phyloP scores from a whole-genome alignment of 2,888 invertebrate genomes.

The Microdon myrmicae region DNA sequence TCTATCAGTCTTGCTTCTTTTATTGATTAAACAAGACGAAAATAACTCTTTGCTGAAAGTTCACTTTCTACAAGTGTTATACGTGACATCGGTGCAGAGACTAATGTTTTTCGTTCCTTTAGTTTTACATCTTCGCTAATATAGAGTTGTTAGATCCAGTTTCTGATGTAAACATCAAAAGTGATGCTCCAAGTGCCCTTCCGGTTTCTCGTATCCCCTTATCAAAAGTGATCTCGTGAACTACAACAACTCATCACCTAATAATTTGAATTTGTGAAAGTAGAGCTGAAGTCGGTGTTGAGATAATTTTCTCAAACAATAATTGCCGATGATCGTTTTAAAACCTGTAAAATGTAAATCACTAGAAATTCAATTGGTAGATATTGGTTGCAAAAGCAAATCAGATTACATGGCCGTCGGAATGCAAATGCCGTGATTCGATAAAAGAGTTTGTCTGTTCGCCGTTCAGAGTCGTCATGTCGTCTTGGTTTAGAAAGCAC shows the following conservation, averaged over 20 bases:
- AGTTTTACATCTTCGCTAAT: no score
- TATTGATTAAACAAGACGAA: constrained; percentile 50
- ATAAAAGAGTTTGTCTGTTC: constrained; percentile 20
- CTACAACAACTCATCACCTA: constrained; percentile 7
- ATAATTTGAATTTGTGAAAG: constrained; percentile 52
- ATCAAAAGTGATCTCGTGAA: constrained; percentile 2
- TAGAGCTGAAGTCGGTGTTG: constrained; percentile 34
- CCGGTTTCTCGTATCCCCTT: constrained; percentile 9
- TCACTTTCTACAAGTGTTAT: constrained; percentile 34
- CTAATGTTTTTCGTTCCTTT: no score
- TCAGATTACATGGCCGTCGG: constrained; percentile 1
- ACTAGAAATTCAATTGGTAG: constrained; percentile 43
- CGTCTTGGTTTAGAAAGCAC: constrained; percentile 56
- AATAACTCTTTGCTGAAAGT: constrained; percentile 26
- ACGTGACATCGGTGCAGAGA: constrained; percentile 18
- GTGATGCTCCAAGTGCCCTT: constrained; percentile 12
- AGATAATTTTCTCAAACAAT: constrained; percentile 49
- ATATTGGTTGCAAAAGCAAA: constrained; percentile 20
- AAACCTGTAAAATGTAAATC: constrained; percentile 34
- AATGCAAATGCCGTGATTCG: neutral
- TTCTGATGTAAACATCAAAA: constrained; percentile 35
- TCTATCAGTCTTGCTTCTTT: constrained; percentile 41
- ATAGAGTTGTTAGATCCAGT: constrained; percentile 46
- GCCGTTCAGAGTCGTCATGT: constrained; percentile 39
- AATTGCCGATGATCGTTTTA: constrained; percentile 22